A percentile compares a stretch with the other conserved stretches of the same genome.
phyloP scores from a whole-genome alignment of 1,140 invertebrate species.

The Drosophila pseudoananassae region DNA sequence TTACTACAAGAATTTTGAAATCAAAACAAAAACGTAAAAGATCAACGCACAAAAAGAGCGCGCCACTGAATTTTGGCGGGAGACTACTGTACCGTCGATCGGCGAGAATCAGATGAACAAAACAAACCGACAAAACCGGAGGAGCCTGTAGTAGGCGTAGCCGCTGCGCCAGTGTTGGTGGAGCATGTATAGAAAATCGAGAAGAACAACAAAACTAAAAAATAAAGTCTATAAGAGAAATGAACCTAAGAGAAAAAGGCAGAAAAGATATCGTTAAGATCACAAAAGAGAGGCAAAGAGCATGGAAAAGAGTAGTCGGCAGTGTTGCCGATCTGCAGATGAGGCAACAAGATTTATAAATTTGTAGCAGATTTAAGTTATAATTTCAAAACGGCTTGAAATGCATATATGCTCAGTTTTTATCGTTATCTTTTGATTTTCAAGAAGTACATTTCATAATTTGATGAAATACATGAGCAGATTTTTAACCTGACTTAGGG shows the following conservation, averaged over 20 bases:
- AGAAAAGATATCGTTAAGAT: conserved; percentile 24
- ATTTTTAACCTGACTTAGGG: too few species aligned
- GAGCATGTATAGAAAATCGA: conserved; percentile 55
- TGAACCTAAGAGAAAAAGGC: background rate
- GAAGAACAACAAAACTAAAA: conserved; percentile 66
- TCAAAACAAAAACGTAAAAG: conserved; percentile 83
- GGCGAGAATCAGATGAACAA: conserved; percentile 71
- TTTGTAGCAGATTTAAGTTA: background rate
- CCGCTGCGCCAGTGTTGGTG: background rate
- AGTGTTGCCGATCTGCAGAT: conserved; percentile 73
- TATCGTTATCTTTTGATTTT: background rate
- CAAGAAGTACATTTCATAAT: background rate
- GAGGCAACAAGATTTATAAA: background rate
- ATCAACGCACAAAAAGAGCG: conserved; percentile 74
- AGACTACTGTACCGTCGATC: conserved; percentile 76
- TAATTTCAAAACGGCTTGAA: conserved; percentile 51
- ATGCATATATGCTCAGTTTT: conserved; percentile 16
- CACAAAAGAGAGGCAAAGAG: conserved; percentile 19
- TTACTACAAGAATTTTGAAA: conserved; percentile 77
- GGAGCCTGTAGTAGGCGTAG: conserved; percentile 45
- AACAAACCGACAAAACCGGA: conserved; percentile 74
- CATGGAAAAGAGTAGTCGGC: conserved; percentile 23
- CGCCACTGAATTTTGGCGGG: conserved; percentile 79
- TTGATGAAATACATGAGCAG: background rate
- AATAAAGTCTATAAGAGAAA: conserved; percentile 23